These are phyloP conservation scores for Philereme transversata DNA, from an alignment of 2,888 invertebrate genomes.

Conservation along the genomic window DNA sequence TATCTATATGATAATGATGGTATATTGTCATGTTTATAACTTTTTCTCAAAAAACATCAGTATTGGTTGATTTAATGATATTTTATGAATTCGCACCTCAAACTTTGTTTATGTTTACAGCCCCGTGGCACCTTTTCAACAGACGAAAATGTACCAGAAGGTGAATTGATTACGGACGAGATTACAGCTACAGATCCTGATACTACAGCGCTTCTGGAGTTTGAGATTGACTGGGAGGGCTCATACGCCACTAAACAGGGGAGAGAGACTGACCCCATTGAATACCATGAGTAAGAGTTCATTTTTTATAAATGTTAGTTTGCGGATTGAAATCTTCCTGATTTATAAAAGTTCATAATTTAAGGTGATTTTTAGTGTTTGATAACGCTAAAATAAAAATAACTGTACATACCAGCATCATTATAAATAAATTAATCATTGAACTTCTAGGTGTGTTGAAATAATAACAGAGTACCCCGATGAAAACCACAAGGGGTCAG, in stretches of 20 bases:
- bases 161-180: slow-evolving; percentile 61
- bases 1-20: too few relatives aligned
- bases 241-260: slow-evolving; percentile 85
- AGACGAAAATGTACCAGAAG: slow-evolving; percentile 80
- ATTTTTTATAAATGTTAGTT: neutral
- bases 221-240: slow-evolving; percentile 84
- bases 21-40: too few relatives aligned
- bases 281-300: slow-evolving; percentile 60
- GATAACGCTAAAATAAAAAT: too few relatives aligned
- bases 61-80: neutral
- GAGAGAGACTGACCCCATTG: slow-evolving; percentile 51
- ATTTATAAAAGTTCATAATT: too few relatives aligned
- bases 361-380: too few relatives aligned
- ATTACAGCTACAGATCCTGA: slow-evolving; percentile 85
- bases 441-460: slow-evolving; percentile 64
- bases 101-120: slow-evolving; percentile 46
- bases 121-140: slow-evolving; percentile 76
- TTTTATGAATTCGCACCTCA: neutral
- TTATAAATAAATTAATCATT: too few relatives aligned
- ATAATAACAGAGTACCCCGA: slow-evolving; percentile 68
- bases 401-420: too few relatives aligned
- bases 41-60: too few relatives aligned
- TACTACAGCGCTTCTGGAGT: slow-evolving; percentile 80
- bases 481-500: slow-evolving; percentile 51
- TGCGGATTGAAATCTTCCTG: too few relatives aligned